Evolutionary conservation across 2,888 invertebrate species (phyloP).

Genomic region (Strigamia crassipes): DNA sequence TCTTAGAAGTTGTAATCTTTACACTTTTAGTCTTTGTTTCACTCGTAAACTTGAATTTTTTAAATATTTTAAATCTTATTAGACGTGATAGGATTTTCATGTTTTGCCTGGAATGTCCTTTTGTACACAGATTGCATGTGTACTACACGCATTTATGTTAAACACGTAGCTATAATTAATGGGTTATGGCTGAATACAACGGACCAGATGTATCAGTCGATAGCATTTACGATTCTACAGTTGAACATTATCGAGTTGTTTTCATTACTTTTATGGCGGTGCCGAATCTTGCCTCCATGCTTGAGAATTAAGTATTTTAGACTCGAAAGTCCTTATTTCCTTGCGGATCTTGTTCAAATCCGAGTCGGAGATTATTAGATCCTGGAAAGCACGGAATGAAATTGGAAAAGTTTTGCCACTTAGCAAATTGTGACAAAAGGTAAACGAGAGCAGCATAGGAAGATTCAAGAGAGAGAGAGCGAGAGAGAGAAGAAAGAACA

Average conservation of each 20-base stretch:
- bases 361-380: slow-evolving; percentile 38
- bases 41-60: too few species aligned
- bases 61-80: too few species aligned
- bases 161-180: too few species aligned
- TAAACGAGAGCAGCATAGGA: background rate
- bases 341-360: slow-evolving; percentile 28
- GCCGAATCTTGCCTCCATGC: background rate
- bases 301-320: background rate
- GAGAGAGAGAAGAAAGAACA: slow-evolving; percentile 12
- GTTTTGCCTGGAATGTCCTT: too few species aligned
- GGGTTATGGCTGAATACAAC: too few species aligned
- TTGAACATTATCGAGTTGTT: background rate
- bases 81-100: too few species aligned
- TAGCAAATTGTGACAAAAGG: slow-evolving; percentile 38
- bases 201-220: too few species aligned
- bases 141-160: too few species aligned
- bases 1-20: too few species aligned
- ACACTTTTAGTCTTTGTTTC: too few species aligned
- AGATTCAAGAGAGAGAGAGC: slow-evolving; percentile 11
- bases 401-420: slow-evolving; percentile 41
- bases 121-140: too few species aligned
- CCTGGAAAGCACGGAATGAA: slow-evolving; percentile 19
- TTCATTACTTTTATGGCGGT: background rate
- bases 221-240: too few species aligned
- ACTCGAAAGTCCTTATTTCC: background rate